phyloP scores from a whole-genome alignment of 2,113 vertebrate species.

The Cyanistes caeruleus region DNA sequence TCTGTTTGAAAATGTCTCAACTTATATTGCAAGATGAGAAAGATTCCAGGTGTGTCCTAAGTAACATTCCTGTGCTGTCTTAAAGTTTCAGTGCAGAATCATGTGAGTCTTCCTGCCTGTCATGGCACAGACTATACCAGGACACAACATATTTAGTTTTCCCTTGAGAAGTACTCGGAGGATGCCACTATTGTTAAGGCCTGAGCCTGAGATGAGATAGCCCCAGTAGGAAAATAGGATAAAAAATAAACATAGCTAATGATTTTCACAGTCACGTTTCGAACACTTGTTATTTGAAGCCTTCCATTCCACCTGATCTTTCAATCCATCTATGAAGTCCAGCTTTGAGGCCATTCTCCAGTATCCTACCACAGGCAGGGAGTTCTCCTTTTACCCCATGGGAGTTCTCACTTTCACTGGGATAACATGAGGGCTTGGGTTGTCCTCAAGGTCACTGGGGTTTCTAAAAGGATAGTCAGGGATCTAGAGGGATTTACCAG shows the following conservation, averaged over 20 bases:
- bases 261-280: not conserved
- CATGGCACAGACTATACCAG: not conserved
- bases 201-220: not conserved
- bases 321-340: not conserved
- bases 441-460: not conserved
- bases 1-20: not conserved
- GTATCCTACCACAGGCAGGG: not conserved
- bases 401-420: not conserved
- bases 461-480: not conserved
- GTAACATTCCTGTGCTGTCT: not conserved
- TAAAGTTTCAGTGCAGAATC: not conserved
- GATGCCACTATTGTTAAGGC: not conserved
- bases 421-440: not conserved
- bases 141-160: not conserved
- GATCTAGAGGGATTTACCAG: not conserved
- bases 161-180: not conserved
- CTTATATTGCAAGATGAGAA: not conserved
- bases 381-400: not conserved
- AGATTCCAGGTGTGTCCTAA: not conserved
- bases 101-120: not conserved
- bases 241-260: not conserved
- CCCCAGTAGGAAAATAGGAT: not conserved
- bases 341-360: not conserved
- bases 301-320: not conserved
- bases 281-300: not conserved